phyloP scores from a whole-genome alignment of 2,113 vertebrate genomes.

The Glareola pratincola region DNA sequence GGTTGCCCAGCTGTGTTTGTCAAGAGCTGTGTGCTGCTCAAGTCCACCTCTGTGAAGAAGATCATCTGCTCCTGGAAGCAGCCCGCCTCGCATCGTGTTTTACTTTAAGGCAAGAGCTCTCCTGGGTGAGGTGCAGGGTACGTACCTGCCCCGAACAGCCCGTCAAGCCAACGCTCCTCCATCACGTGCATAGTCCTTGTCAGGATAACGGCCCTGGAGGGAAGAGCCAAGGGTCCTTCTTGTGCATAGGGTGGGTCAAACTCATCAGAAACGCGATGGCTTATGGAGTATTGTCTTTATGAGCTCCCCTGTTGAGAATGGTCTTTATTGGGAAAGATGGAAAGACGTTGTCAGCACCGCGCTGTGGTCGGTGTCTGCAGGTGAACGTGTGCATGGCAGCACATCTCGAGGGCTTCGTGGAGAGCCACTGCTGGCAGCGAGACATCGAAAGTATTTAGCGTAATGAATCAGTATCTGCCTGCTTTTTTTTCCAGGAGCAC shows the following conservation, averaged over 20 bases:
- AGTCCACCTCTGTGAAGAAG: background rate
- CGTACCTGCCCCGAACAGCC: background rate
- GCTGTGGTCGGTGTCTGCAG: background rate
- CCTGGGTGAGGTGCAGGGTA: background rate
- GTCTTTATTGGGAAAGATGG: background rate
- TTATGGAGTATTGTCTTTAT: background rate
- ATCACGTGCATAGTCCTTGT: fast-evolving
- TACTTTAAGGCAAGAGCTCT: background rate
- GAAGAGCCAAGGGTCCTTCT: background rate
- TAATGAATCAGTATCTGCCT: background rate
- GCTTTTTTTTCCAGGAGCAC: background rate
- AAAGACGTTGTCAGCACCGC: background rate
- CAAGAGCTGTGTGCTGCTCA: background rate
- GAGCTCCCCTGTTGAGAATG: background rate
- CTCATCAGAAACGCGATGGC: background rate
- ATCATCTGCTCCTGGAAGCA: background rate
- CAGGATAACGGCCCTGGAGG: background rate
- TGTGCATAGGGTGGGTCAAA: background rate
- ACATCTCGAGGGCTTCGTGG: background rate
- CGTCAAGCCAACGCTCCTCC: background rate
- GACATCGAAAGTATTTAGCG: background rate
- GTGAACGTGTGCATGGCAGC: fast-evolving
- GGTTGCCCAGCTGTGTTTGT: background rate
- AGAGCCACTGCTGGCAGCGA: background rate
- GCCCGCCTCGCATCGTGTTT: fast-evolving